phyloP scores from a whole-genome alignment of 2,113 vertebrate genomes.

The Neopipo cinnamomea region DNA sequence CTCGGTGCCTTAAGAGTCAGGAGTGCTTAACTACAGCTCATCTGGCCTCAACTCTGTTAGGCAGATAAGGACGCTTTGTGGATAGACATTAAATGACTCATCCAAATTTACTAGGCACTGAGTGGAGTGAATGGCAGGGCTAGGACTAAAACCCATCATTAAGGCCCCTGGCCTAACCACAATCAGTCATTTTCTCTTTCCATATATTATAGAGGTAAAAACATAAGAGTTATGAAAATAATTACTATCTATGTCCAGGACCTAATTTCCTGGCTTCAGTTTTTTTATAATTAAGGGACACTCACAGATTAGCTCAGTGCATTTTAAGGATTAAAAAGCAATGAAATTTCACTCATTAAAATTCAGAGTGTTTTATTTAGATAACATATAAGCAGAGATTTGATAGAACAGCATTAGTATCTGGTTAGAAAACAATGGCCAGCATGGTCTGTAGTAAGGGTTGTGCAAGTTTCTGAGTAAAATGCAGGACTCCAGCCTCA shows the following conservation, averaged over 20 bases:
- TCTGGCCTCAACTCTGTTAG: neutral
- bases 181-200: neutral
- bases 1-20: neutral
- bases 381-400: neutral
- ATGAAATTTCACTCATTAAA: neutral
- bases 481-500: neutral
- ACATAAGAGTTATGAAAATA: neutral
- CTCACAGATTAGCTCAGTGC: neutral
- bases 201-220: neutral
- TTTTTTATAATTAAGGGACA: neutral
- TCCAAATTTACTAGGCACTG: neutral
- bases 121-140: neutral
- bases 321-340: neutral
- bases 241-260: neutral
- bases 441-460: neutral
- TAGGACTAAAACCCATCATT: neutral
- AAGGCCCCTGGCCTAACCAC: neutral
- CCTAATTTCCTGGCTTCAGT: neutral
- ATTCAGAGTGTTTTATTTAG: neutral
- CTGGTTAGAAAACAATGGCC: neutral
- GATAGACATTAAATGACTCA: neutral
- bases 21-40: neutral
- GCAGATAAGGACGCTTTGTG: neutral
- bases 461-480: neutral
- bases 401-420: neutral